phyloP scores from a whole-genome alignment of 2,888 invertebrate genomes.

The Megamerina dolium region DNA sequence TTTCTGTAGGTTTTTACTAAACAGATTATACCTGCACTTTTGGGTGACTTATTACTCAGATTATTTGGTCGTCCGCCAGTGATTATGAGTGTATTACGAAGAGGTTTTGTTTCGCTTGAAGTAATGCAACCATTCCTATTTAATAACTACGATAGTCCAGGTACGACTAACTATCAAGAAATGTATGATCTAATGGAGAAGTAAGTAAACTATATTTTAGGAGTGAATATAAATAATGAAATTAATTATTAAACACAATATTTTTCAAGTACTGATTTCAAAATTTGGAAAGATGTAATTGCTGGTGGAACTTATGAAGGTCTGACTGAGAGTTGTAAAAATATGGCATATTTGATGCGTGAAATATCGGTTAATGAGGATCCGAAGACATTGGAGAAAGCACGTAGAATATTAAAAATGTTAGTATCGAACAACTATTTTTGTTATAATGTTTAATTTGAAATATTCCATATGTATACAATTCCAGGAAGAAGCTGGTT shows the following conservation, averaged over 20 bases:
- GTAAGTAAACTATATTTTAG: no score
- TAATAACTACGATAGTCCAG: constrained; percentile 31
- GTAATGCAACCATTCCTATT: constrained; percentile 37
- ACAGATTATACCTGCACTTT: constrained; percentile 33
- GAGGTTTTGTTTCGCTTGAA: constrained; percentile 26
- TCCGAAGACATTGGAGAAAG: constrained; percentile 20
- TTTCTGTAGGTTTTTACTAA: constrained; percentile 25
- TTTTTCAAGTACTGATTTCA: neutral
- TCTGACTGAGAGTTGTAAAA: constrained; percentile 5
- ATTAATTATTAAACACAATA: neutral
- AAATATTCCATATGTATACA: no score
- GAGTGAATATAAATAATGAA: no score
- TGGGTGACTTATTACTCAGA: constrained; percentile 27
- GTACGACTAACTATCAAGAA: constrained; percentile 21
- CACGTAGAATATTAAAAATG: constrained; percentile 23
- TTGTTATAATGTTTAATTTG: no score
- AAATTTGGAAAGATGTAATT: no score
- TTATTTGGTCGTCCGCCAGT: constrained; percentile 27
- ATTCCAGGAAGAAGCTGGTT: constrained; percentile 21
- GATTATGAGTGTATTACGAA: constrained; percentile 32
- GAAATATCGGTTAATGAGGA: constrained; percentile 29
- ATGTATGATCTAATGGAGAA: constrained; percentile 14
- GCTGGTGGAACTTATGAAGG: neutral
- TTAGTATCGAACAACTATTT: no score
- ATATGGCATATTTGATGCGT: constrained; percentile 29